These are phyloP conservation scores for Psittacula echo DNA, from an alignment of 2,797 vertebrate species.

Conservation along the genomic window DNA sequence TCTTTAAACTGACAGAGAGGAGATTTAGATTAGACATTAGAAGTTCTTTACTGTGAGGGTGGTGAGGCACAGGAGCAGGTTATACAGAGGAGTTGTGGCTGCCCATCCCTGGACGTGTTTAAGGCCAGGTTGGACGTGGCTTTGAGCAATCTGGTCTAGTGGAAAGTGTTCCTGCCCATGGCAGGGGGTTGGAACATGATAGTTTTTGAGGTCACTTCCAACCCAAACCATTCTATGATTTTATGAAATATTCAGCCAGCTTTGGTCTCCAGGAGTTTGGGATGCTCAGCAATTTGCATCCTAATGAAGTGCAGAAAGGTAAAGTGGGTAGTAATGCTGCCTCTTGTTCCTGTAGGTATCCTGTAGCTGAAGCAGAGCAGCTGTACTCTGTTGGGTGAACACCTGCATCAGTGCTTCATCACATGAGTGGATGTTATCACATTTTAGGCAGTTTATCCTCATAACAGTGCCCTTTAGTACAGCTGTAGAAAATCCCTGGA, in stretches of 20 bases:
- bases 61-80: background rate
- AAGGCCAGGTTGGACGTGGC: background rate
- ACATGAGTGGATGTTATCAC: rapidly evolving
- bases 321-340: too few relatives aligned
- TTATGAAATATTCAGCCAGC: background rate
- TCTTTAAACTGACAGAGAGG: background rate
- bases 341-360: background rate
- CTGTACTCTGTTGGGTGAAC: background rate
- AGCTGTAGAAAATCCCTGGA: background rate
- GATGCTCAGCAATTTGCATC: background rate
- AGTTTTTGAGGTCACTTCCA: background rate
- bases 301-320: background rate
- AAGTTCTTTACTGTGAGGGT: background rate
- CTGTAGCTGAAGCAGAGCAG: background rate
- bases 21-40: background rate
- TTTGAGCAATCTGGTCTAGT: background rate
- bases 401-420: background rate
- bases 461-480: background rate
- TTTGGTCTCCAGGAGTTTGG: background rate
- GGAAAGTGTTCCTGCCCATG: background rate
- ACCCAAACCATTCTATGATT: background rate
- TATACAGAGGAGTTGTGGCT: background rate
- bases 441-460: background rate
- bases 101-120: background rate
- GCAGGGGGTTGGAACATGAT: background rate